A percentile compares a stretch with the other conserved stretches of the same genome.
phyloP scores from a whole-genome alignment of 1,140 invertebrate species.

The Drosophila gunungcola region DNA sequence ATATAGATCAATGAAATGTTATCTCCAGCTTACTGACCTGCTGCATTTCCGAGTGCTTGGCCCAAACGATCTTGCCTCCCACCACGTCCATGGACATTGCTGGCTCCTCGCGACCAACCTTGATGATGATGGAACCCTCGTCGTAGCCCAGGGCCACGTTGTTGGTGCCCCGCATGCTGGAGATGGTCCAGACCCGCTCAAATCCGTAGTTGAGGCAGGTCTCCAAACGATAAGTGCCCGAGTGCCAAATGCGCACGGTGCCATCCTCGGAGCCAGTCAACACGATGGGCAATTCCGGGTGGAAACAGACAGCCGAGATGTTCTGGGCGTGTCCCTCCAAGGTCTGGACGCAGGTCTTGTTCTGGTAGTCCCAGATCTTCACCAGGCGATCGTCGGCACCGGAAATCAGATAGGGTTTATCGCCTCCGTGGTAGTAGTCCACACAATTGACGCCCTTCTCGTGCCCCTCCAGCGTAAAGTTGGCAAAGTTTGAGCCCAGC shows the following conservation, averaged over 20 bases:
- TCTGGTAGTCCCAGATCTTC: constrained; percentile 99
- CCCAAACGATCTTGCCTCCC: constrained; percentile 99
- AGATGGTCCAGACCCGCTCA: constrained; percentile 98
- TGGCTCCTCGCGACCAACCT: constrained; percentile 98
- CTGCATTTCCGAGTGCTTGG: constrained; percentile 98
- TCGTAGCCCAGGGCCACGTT: constrained; percentile 99
- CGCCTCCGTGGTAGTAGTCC: constrained; percentile 99
- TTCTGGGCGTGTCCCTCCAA: constrained; percentile 98
- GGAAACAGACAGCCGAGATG: constrained; percentile 96
- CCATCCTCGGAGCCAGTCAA: constrained; percentile 99
- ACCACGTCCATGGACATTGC: constrained; percentile 99
- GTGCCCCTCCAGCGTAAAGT: constrained; percentile 99
- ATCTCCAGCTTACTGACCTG: constrained; percentile 88
- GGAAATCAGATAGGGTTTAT: constrained; percentile 99
- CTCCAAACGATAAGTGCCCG: constrained; percentile 98
- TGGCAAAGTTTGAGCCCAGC: constrained; percentile 97
- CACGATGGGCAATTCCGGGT: constrained; percentile 98
- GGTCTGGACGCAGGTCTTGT: constrained; percentile 99
- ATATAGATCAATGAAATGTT: neutral
- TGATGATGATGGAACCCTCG: constrained; percentile 99
- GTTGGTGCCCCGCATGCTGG: constrained; percentile 97
- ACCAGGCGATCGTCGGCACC: constrained; percentile 98
- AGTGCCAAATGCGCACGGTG: constrained; percentile 98
- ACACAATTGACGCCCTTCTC: constrained; percentile 99
- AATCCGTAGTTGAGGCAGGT: constrained; percentile 99